Percentiles rank a stretch among this genome's conserved stretches.
Evolutionary conservation across 2,113 vertebrate genomes (phyloP).

Genomic region (Ictalurus punctatus): DNA sequence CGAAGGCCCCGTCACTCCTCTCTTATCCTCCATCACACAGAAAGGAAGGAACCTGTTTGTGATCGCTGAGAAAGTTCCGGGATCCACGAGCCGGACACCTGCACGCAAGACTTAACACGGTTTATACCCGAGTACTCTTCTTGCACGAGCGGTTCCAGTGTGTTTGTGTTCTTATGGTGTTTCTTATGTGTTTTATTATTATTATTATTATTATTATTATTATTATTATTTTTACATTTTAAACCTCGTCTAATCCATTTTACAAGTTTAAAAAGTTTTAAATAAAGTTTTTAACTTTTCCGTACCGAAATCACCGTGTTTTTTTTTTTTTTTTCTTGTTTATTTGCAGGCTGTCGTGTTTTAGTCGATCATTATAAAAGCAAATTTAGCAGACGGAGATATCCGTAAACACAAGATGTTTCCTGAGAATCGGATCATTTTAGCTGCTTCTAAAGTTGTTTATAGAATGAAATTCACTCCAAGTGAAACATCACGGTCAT

Average conservation of each 20-base stretch:
- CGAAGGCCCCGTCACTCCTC: slow-evolving; percentile 82
- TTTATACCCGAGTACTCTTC: not conserved
- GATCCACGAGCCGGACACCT: slow-evolving; percentile 51
- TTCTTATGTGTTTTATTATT: not conserved
- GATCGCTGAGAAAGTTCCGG: slow-evolving; percentile 80
- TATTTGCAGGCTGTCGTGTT: not conserved
- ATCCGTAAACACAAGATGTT: not conserved
- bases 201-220: not conserved
- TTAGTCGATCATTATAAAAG: not conserved
- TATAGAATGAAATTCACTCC: not conserved
- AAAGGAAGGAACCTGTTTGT: slow-evolving; percentile 90
- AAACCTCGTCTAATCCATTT: slow-evolving; percentile 22
- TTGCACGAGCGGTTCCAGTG: not conserved
- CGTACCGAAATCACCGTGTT: too few relatives aligned
- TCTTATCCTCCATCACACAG: slow-evolving; percentile 86
- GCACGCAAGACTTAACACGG: slow-evolving; percentile 12
- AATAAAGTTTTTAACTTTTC: slow-evolving; percentile 39
- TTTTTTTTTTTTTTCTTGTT: not conserved
- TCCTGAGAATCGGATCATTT: not conserved
- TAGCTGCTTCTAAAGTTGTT: not conserved
- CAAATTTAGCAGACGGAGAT: not conserved
- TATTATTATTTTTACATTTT: not conserved
- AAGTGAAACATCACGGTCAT: too few relatives aligned
- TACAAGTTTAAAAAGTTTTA: slow-evolving; percentile 19
- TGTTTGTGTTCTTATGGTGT: not conserved